Base-by-base conservation (phyloP, 2,888 invertebrate species). In the Archips xylosteana region DNA sequence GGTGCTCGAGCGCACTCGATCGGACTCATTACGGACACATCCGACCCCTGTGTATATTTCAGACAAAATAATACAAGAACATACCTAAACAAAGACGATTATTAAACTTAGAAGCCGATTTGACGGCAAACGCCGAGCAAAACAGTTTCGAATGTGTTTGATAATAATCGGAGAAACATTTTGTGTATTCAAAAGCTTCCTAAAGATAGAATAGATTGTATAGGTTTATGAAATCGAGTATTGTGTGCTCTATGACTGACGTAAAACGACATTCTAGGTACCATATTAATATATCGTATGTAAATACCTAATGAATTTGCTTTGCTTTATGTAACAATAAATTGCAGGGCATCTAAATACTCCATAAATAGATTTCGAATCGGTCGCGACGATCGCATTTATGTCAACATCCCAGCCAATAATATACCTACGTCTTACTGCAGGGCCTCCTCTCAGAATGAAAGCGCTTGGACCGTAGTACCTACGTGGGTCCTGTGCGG, bases 61-160 rank as follows among this genome's bases (percentile, higher is more conserved):
- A 39, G 34, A 61, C 39, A 12, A 61, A 32, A 63, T 13, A 23
- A 39, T 12, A 47, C n/a, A 63, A 9, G 57, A 3, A 42, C 49
- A 51, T 42, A 57, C 62, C 49, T 57, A 45, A 54, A 66, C 61
- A 67, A 71, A 71, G 61, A 45, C 59, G 45, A 62, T 71, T 67
- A 66, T 66, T 66, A 71, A 62, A 72, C 36, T 72, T 62, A 67
- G 67, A 67, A 67, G 61, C 54, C 42, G 34, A 23, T 15, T 57
- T 65, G 8, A 63, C 45, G 54, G 36, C 54, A 67, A 62, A 23
- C 42, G 23, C 32, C 62, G 42, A 32, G 47, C 57, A 34, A 62
- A 32, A 42, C 23, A 5, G 36, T 45, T 72, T 47, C 34, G 66
- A 62, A 36, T 62, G 36, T 47, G 54, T 72, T 62, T 57, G 66